Base-by-base conservation (phyloP, 2,888 invertebrate species). In the Lasioglossum leucozonium region DNA sequence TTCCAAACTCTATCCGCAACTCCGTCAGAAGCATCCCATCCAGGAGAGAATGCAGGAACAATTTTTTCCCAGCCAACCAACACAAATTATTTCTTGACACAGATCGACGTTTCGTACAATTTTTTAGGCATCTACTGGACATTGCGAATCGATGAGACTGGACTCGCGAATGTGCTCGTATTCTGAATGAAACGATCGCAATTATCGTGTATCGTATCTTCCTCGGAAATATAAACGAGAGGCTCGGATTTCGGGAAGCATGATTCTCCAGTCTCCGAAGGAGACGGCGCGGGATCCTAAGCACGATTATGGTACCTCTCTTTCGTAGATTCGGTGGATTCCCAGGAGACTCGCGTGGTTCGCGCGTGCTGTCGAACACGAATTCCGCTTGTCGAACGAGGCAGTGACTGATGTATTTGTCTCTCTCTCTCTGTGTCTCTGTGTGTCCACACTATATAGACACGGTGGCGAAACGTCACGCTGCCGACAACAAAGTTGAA, bases 401-500 rank as follows among this genome's bases (percentile, higher is more conserved):
- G n/a, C 51, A 8, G 22, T 8, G 22, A 51, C 51, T 44, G 51
- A 47, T 51, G 22, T n/a, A n/a, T n/a, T n/a, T n/a, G n/a, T n/a
- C n/a, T n/a, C n/a, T n/a, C n/a, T 51, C 22, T 47, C 22, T 47
- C 47, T 40, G 8, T 10, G 8, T 40, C 8, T 22, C 51, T 51
- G 51, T n/a, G 51, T 51, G 10, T 51, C 10, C 22, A 51, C 51
- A 51, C 51, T 18, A 34, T 58, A 69, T 47, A 62, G 42, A 37
- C 58, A 69, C 62, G 51, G 34, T 76, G 55, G 65, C 40, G 62
- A 62, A 77, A 80, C 65, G 67, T 71, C 67, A 37, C 47, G 65
- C 44, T 18, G 65, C 62, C 18, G 30, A 71, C 58, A 37, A 71
- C 77, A 77, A 85, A 72, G 77, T 58, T 69, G 79, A 73, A 74